phyloP scores from a whole-genome alignment of 2,888 invertebrate genomes.

The Dynastes maya region DNA sequence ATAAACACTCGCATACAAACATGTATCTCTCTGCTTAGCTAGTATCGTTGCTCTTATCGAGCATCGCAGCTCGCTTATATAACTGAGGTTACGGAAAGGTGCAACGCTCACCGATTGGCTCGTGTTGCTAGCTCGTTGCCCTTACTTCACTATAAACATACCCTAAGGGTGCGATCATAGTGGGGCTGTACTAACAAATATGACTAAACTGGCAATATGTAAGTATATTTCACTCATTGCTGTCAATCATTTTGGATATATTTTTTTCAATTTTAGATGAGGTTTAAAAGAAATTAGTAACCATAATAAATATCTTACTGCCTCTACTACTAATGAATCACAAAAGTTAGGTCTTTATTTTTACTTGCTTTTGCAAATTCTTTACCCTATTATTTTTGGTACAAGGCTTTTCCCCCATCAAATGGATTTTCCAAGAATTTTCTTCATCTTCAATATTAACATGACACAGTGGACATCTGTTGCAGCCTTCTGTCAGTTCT shows the following conservation, averaged over 20 bases:
- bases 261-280: neutral
- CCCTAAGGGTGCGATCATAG: too few relatives aligned
- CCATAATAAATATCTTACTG: neutral
- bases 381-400: constrained; percentile 66
- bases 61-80: too few relatives aligned
- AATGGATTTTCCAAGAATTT: constrained; percentile 87
- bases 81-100: too few relatives aligned
- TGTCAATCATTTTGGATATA: constrained; percentile 25
- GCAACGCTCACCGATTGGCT: too few relatives aligned
- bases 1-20: too few relatives aligned
- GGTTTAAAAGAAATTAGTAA: neutral
- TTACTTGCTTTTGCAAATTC: constrained; percentile 66
- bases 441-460: constrained; percentile 83
- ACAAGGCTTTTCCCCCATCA: constrained; percentile 76
- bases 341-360: constrained; percentile 59
- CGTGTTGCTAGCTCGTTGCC: too few relatives aligned
- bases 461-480: constrained; percentile 91
- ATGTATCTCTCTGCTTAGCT: too few relatives aligned
- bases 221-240: too few relatives aligned
- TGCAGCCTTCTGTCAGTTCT: constrained; percentile 77
- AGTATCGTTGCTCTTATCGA: too few relatives aligned
- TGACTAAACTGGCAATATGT: too few relatives aligned
- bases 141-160: too few relatives aligned
- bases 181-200: too few relatives aligned
- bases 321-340: neutral